phyloP scores from a whole-genome alignment of 2,888 invertebrate genomes.

The Ctenicera cuprea region DNA sequence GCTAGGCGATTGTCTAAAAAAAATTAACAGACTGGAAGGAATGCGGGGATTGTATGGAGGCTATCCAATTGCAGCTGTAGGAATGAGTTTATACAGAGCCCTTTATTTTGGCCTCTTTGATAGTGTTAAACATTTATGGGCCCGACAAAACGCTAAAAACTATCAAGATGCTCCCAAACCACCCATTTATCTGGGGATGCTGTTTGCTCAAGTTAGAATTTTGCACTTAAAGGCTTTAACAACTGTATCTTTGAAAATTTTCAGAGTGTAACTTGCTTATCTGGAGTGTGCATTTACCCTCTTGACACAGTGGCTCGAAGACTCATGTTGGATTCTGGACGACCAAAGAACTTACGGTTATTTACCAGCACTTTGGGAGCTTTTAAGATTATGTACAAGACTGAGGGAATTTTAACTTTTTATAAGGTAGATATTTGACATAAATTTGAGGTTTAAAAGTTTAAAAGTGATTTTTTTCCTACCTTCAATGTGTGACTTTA shows the following conservation, averaged over 20 bases:
- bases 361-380: constrained; percentile 35
- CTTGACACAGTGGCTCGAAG: constrained; percentile 30
- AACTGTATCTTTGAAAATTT: background rate
- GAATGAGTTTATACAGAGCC: constrained; percentile 52
- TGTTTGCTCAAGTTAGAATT: constrained; percentile 48
- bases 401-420: constrained; percentile 49
- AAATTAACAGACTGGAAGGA: constrained; percentile 45
- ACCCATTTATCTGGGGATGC: constrained; percentile 36
- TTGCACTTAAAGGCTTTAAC: background rate
- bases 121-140: constrained; percentile 40
- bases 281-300: constrained; percentile 15
- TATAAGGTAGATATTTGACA: constrained; percentile 42
- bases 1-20: constrained; percentile 46
- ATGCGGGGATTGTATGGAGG: constrained; percentile 54
- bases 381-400: constrained; percentile 39
- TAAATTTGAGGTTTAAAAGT: too few species aligned
- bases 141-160: background rate
- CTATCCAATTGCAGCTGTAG: constrained; percentile 40
- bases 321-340: constrained; percentile 38
- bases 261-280: constrained; percentile 17
- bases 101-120: constrained; percentile 56
- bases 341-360: constrained; percentile 34
- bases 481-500: too few species aligned
- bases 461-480: too few species aligned
- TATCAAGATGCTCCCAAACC: constrained; percentile 35